Conservation (phyloP, 1,140 invertebrate genomes). For the Brevipalpus yothersi region DNA sequence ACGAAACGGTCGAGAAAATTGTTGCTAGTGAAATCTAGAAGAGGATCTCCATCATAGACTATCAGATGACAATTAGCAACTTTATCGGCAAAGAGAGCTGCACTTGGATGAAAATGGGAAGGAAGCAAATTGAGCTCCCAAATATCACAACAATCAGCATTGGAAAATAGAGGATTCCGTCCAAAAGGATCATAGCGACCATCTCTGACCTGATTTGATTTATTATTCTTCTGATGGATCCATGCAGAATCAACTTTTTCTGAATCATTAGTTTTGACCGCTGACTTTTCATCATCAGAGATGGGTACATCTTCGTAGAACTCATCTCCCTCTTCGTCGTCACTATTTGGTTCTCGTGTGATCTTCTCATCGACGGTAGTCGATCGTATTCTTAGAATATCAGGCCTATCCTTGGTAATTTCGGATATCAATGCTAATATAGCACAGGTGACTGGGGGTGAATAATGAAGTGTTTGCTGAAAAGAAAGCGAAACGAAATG, state of each 20-base stretch:
- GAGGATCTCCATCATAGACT: conserved; percentile 65
- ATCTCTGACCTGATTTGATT: neutral
- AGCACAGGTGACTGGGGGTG: conserved; percentile 39
- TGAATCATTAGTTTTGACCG: conserved; percentile 10
- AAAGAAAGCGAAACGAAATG: neutral
- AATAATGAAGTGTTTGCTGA: conserved; percentile 21
- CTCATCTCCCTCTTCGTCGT: conserved; percentile 14
- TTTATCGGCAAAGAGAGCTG: conserved; percentile 57
- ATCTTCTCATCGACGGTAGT: neutral
- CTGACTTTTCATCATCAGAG: conserved; percentile 16
- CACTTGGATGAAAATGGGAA: conserved; percentile 69
- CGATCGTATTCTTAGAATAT: neutral
- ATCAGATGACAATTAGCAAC: conserved; percentile 38
- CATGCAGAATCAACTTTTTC: conserved; percentile 15
- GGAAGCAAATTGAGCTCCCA: conserved; percentile 43
- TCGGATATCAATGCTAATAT: conserved; percentile 54
- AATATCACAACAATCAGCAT: conserved; percentile 37
- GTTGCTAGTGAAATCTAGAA: conserved; percentile 67
- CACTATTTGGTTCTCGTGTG: neutral
- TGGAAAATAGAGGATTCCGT: conserved; percentile 57
- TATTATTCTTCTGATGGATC: conserved; percentile 15
- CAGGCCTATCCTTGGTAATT: conserved; percentile 23
- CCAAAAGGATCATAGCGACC: conserved; percentile 38
- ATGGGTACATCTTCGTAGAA: conserved; percentile 15
- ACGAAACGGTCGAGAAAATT: conserved; percentile 81